Evolutionary conservation across 2,113 vertebrate species (phyloP).

Genomic region (human): GRCh38 chr3:34208501-34209000

Average conservation of each 20-base stretch:
- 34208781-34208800: background rate
- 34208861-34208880: background rate
- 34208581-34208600: background rate
- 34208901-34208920: background rate
- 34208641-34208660: background rate
- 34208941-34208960: background rate
- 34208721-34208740: background rate
- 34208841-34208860: background rate
- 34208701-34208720: background rate
- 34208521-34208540: background rate
- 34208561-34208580: background rate
- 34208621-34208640: background rate
- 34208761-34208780: background rate
- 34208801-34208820: background rate
- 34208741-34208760: background rate
- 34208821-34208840: background rate
- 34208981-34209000: background rate
- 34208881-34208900: background rate
- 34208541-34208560: background rate
- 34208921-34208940: background rate
- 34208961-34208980: background rate
- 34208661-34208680: background rate
- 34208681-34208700: background rate
- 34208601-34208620: background rate
- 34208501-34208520: background rate